A percentile compares a stretch with the other conserved stretches of the same genome.
Evolutionary conservation across 2,113 vertebrate genomes (phyloP).

Genomic region (Oenanthe oenanthe): DNA sequence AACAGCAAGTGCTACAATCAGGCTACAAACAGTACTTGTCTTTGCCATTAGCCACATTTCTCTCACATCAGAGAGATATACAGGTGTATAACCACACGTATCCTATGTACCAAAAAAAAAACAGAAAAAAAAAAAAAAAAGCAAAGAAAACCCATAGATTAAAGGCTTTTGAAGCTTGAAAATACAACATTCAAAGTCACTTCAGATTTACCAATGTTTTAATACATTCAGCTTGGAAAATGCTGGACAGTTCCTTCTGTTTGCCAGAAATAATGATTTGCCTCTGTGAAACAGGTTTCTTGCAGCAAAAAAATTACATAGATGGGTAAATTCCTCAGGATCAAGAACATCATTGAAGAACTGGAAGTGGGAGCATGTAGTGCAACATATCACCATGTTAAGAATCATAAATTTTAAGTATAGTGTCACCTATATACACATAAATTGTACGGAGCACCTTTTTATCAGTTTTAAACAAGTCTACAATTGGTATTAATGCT

Average conservation of each 20-base stretch:
- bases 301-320: not conserved
- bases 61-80: not conserved
- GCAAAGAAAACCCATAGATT: not conserved
- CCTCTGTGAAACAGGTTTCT: not conserved
- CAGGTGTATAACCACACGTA: not conserved
- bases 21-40: not conserved
- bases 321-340: not conserved
- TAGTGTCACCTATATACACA: not conserved
- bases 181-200: not conserved
- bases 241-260: constrained; percentile 61
- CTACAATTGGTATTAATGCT: not conserved
- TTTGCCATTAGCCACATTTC: not conserved
- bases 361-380: not conserved
- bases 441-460: not conserved
- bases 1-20: not conserved
- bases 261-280: not conserved
- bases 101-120: not conserved
- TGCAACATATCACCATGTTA: not conserved
- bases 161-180: not conserved
- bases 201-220: not conserved
- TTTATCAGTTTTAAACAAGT: not conserved
- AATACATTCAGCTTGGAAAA: constrained; percentile 14
- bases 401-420: not conserved
- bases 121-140: not conserved
- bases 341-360: not conserved